Conservation (phyloP, 2,888 invertebrate species). For the Drosophila neonasuta region DNA sequence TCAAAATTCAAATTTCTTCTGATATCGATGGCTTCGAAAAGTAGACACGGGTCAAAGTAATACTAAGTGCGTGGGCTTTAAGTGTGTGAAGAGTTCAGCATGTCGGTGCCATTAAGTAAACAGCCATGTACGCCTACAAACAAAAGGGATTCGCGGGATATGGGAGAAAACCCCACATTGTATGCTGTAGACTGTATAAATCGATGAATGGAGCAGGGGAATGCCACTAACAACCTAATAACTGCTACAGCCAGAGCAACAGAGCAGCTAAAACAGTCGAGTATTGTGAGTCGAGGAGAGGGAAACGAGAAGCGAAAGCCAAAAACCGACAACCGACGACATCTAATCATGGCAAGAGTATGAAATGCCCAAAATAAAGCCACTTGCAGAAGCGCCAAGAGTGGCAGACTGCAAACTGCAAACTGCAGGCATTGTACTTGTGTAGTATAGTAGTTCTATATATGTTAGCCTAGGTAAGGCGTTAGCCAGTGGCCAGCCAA, state of each 20-base stretch:
- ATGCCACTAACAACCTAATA: constrained; percentile 79
- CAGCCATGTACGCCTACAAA: constrained; percentile 39
- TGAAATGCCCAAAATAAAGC: constrained; percentile 71
- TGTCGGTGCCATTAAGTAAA: constrained; percentile 64
- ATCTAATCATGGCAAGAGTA: constrained; percentile 69
- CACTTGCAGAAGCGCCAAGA: constrained; percentile 68
- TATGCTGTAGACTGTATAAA: constrained; percentile 76
- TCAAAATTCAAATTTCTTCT: background rate
- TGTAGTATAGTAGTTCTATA: background rate
- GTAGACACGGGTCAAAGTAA: background rate
- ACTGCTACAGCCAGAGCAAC: constrained; percentile 58
- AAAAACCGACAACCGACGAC: constrained; percentile 54
- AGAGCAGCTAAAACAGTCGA: constrained; percentile 21
- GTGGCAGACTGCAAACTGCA: background rate
- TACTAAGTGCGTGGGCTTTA: background rate
- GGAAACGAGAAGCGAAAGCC: constrained; percentile 5
- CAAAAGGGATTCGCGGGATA: background rate
- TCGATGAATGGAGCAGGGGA: constrained; percentile 78
- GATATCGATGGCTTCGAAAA: background rate
- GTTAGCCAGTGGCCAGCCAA: constrained; percentile 29
- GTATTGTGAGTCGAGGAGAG: background rate
- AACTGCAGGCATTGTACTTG: constrained; percentile 71
- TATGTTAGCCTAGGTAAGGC: constrained; percentile 48
- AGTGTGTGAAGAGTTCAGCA: constrained; percentile 25
- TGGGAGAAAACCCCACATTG: constrained; percentile 53